phyloP scores from a whole-genome alignment of 2,888 invertebrate genomes.

The Lasioglossum calceatum region DNA sequence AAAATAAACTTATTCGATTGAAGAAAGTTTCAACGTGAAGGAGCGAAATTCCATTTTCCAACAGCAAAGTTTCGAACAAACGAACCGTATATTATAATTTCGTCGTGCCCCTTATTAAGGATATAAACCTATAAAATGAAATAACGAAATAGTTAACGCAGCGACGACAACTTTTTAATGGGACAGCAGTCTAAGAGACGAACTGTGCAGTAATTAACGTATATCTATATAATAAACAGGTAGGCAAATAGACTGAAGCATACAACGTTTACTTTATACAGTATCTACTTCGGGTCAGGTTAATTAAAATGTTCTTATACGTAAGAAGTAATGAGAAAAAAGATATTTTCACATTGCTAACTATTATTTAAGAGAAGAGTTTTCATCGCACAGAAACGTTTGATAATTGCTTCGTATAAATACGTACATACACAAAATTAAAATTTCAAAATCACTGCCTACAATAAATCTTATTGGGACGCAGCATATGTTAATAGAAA shows the following conservation, averaged over 20 bases:
- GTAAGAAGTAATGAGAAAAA: not conserved
- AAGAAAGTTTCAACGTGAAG: slow-evolving; percentile 9
- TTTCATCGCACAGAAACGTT: not conserved
- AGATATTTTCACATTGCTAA: not conserved
- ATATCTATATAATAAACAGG: not conserved
- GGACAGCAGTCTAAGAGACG: not conserved
- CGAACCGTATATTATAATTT: slow-evolving; percentile 4
- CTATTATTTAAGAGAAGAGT: not conserved
- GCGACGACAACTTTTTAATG: slow-evolving; percentile 8
- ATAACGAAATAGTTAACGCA: not conserved
- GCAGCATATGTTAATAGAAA: too few relatives aligned
- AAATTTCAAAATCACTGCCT: not conserved
- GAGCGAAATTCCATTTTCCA: not conserved
- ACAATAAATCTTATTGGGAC: not conserved
- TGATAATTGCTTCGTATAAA: not conserved
- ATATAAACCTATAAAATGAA: slow-evolving; percentile 7
- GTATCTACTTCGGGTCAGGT: not conserved
- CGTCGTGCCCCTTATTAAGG: not conserved
- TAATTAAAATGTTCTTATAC: not conserved
- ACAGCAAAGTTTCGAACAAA: not conserved
- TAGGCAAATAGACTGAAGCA: not conserved
- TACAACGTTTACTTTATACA: not conserved
- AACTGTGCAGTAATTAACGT: not conserved
- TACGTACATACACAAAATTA: too few relatives aligned
- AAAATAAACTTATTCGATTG: not conserved